Percentiles rank a stretch among this genome's conserved stretches.
Conservation (phyloP, 2,797 vertebrate species). For the Trichosurus vulpecula region DNA sequence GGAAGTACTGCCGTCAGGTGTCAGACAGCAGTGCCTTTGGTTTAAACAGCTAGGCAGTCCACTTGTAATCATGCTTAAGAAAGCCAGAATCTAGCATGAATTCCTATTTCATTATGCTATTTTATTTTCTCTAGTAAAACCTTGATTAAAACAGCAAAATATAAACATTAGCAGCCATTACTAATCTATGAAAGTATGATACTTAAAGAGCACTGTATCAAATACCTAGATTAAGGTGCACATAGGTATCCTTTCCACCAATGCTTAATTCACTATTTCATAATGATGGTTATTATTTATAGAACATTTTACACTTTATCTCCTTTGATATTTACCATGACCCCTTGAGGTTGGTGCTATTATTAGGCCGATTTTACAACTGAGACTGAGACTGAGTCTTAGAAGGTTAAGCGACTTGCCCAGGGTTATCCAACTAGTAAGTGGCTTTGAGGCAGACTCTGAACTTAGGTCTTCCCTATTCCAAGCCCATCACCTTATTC, state of each 20-base stretch:
- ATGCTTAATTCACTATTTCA: not conserved
- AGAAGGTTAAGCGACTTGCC: not conserved
- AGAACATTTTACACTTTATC: not conserved
- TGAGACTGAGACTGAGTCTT: not conserved
- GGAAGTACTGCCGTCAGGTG: not conserved
- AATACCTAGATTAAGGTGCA: not conserved
- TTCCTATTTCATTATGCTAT: not conserved
- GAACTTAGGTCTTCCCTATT: not conserved
- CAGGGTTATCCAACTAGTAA: not conserved
- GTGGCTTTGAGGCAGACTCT: not conserved
- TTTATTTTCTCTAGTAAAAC: not conserved
- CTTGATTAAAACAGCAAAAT: not conserved
- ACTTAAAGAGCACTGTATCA: not conserved
- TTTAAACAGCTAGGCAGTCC: not conserved
- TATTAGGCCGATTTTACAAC: not conserved
- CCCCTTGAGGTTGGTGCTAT: not conserved
- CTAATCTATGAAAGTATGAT: not conserved
- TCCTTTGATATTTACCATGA: not conserved
- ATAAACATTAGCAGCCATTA: not conserved
- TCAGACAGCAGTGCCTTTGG: fast-evolving
- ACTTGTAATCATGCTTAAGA: not conserved
- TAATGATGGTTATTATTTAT: not conserved
- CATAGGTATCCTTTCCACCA: not conserved
- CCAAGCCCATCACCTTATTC: not conserved
- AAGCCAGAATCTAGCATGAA: not conserved